Conservation (phyloP, 2,113 vertebrate genomes). For the Lethenteron camtschaticum region DNA sequence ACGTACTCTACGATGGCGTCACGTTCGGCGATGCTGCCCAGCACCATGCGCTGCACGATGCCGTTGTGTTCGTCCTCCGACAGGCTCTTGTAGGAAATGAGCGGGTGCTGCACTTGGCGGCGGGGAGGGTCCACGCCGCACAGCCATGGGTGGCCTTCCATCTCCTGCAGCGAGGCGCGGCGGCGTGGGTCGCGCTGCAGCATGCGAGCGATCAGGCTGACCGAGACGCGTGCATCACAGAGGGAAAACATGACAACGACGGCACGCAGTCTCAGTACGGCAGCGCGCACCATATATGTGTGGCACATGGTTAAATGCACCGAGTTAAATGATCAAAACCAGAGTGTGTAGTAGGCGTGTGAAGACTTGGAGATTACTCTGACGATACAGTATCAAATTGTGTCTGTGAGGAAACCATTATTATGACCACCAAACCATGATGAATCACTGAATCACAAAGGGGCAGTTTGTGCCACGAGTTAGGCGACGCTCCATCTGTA, state of each 20-base stretch:
- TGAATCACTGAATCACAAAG: too few species aligned
- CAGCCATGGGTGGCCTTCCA: conserved; percentile 74
- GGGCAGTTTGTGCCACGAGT: too few species aligned
- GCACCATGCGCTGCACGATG: conserved; percentile 94
- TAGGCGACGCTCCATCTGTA: too few species aligned
- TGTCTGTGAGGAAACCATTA: too few species aligned
- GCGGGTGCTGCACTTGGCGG: conserved; percentile 82
- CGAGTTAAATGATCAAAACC: too few species aligned
- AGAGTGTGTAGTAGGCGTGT: too few species aligned
- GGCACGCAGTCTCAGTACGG: neutral
- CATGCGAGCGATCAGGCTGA: conserved; percentile 81
- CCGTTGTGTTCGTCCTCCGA: conserved; percentile 92
- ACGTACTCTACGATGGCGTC: conserved; percentile 83
- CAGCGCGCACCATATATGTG: too few species aligned
- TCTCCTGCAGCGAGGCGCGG: conserved; percentile 73
- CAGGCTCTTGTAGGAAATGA: conserved; percentile 82
- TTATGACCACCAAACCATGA: too few species aligned
- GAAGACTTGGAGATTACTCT: too few species aligned
- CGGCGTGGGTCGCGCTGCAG: conserved; percentile 78
- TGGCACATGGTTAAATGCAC: too few species aligned
- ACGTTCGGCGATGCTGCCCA: conserved; percentile 75
- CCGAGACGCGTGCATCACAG: conserved; percentile 2
- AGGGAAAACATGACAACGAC: neutral
- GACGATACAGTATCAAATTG: too few species aligned
- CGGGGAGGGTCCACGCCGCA: conserved; percentile 82